Percentiles rank a stretch among this genome's conserved stretches.
Evolutionary conservation across 1,140 invertebrate genomes (phyloP).

Genomic region (Drosophila eugracilis): DNA sequence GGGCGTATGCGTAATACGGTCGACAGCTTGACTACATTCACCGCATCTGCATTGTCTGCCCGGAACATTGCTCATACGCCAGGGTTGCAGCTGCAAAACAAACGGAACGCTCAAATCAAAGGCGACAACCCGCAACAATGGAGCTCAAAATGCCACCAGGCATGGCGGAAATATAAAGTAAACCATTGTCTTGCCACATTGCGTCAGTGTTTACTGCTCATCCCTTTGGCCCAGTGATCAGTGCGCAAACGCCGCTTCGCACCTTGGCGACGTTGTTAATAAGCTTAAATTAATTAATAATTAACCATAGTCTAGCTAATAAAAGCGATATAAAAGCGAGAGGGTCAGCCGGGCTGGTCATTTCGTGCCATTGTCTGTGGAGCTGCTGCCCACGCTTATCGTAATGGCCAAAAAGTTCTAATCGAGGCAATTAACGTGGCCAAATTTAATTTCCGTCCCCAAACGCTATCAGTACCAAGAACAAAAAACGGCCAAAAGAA

Average conservation of each 20-base stretch:
- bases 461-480: slow-evolving; percentile 58
- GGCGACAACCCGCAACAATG: slow-evolving; percentile 44
- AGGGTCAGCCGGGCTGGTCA: too few relatives aligned
- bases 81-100: slow-evolving; percentile 6
- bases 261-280: slow-evolving; percentile 17
- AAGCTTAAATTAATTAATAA: slow-evolving; percentile 82
- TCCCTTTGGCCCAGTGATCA: not conserved
- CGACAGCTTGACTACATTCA: slow-evolving; percentile 19
- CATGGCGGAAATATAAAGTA: slow-evolving; percentile 44
- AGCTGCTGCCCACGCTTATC: slow-evolving; percentile 61
- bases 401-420: slow-evolving; percentile 80
- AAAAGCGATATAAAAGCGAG: slow-evolving; percentile 4
- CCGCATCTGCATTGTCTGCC: slow-evolving; percentile 38
- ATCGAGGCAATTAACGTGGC: slow-evolving; percentile 80
- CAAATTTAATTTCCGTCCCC: slow-evolving; percentile 80
- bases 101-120: slow-evolving; percentile 52
- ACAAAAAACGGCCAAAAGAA: slow-evolving; percentile 6
- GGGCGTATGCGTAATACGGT: slow-evolving; percentile 55
- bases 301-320: slow-evolving; percentile 54
- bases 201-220: slow-evolving; percentile 29
- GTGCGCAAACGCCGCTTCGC: slow-evolving; percentile 46
- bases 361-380: slow-evolving; percentile 38
- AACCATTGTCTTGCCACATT: slow-evolving; percentile 39
- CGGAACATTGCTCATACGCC: slow-evolving; percentile 22
- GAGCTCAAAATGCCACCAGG: slow-evolving; percentile 34